Evolutionary conservation across 2,888 invertebrate species (phyloP).

Genomic region (Lithophane semibrunnea): DNA sequence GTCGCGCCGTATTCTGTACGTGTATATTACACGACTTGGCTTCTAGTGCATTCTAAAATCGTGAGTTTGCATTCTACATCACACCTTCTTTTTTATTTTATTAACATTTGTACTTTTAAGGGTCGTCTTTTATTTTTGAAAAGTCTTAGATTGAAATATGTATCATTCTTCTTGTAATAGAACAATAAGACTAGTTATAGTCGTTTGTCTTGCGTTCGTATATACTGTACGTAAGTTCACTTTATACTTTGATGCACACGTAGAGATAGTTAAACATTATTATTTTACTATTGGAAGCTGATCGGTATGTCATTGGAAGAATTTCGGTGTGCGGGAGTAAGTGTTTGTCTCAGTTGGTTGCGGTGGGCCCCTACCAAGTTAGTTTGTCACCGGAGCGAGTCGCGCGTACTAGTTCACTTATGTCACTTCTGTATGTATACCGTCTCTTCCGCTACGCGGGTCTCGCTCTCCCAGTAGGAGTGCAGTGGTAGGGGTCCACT

Average conservation of each 20-base stretch:
- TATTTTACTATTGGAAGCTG: constrained; percentile 86
- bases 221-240: constrained; percentile 87
- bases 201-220: constrained; percentile 85
- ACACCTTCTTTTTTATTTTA: constrained; percentile 80
- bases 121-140: constrained; percentile 75
- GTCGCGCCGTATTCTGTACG: constrained; percentile 84
- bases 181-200: constrained; percentile 87
- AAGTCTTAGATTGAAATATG: constrained; percentile 82
- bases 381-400: constrained; percentile 67
- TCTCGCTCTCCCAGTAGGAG: constrained; percentile 65
- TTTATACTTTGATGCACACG: constrained; percentile 88
- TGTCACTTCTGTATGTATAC: constrained; percentile 69
- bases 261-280: constrained; percentile 85
- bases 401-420: constrained; percentile 70
- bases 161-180: constrained; percentile 83
- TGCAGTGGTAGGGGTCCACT: constrained; percentile 70
- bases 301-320: constrained; percentile 85
- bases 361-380: constrained; percentile 75
- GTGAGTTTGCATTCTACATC: constrained; percentile 85
- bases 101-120: constrained; percentile 86
- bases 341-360: constrained; percentile 76
- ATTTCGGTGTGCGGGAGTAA: constrained; percentile 84
- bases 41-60: constrained; percentile 82
- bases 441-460: constrained; percentile 72
- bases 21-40: constrained; percentile 88